Evolutionary conservation across 2,797 vertebrate genomes (phyloP).

Genomic region (Austrolebias charrua): DNA sequence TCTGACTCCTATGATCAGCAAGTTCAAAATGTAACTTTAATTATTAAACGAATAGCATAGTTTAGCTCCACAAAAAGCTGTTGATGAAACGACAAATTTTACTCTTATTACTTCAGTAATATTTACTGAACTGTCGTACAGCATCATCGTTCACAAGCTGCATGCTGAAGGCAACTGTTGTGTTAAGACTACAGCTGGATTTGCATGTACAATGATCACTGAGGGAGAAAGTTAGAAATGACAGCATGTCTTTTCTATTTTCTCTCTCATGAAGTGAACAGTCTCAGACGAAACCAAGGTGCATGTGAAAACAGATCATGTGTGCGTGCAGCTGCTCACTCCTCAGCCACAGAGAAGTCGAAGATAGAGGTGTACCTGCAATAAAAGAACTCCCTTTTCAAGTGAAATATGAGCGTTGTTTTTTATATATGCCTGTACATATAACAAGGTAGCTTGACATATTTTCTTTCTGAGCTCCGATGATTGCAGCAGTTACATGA

Average conservation of each 20-base stretch:
- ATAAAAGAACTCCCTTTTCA: background rate
- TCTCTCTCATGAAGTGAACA: slow-evolving; percentile 13
- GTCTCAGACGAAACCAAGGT: background rate
- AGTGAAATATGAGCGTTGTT: too few species aligned
- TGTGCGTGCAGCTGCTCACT: background rate
- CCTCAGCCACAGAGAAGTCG: background rate
- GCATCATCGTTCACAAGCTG: background rate
- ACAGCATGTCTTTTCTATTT: slow-evolving; percentile 7
- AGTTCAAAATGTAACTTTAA: too few species aligned
- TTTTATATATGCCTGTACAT: too few species aligned
- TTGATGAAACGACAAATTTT: background rate
- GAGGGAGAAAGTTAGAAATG: slow-evolving; percentile 1
- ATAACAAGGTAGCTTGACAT: too few species aligned
- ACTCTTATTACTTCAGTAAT: too few species aligned
- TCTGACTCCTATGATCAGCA: too few species aligned
- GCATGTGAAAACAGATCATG: background rate
- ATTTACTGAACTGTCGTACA: background rate
- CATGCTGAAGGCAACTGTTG: background rate
- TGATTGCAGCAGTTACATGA: background rate
- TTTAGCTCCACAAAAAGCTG: background rate
- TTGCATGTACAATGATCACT: slow-evolving; percentile 9
- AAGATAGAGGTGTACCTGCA: background rate
- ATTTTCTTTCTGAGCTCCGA: background rate
- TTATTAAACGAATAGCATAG: background rate
- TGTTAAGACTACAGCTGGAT: background rate